phyloP scores from a whole-genome alignment of 2,888 invertebrate species.

The Eupithecia centaureata region DNA sequence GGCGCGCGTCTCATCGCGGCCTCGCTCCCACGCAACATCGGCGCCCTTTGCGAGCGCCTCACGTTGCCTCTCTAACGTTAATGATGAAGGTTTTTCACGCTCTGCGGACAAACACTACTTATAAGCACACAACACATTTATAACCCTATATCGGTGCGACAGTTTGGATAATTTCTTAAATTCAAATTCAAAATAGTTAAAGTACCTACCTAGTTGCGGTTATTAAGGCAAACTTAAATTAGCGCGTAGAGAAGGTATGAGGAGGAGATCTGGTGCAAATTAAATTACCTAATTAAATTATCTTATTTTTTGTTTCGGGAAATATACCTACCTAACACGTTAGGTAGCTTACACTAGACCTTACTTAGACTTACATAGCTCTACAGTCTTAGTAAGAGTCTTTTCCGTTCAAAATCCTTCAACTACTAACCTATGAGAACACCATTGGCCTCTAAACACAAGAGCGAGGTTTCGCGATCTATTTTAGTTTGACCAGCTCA shows the following conservation, averaged over 20 bases:
- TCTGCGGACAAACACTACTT: constrained; percentile 74
- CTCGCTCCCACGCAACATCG: constrained; percentile 67
- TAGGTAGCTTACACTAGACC: too few relatives aligned
- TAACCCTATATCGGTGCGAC: too few relatives aligned
- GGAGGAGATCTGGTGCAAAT: neutral
- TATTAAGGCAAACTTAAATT: neutral
- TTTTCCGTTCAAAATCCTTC: neutral
- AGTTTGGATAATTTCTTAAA: too few relatives aligned
- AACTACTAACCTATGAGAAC: too few relatives aligned
- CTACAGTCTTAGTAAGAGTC: too few relatives aligned
- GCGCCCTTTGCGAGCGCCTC: constrained; percentile 85
- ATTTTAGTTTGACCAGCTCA: constrained; percentile 17
- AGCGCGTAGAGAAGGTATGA: neutral
- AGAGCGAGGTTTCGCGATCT: constrained; percentile 25
- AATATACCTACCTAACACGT: too few relatives aligned
- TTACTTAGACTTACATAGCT: too few relatives aligned
- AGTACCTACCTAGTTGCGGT: neutral
- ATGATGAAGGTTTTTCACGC: constrained; percentile 88
- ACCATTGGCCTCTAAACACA: constrained; percentile 12
- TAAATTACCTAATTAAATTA: neutral
- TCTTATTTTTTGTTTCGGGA: too few relatives aligned
- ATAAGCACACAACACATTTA: neutral
- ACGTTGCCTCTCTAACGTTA: constrained; percentile 86
- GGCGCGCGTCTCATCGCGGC: constrained; percentile 58
- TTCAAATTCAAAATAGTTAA: neutral